Conservation (phyloP, 1,140 invertebrate genomes). For the Diorhabda carinulata region DNA sequence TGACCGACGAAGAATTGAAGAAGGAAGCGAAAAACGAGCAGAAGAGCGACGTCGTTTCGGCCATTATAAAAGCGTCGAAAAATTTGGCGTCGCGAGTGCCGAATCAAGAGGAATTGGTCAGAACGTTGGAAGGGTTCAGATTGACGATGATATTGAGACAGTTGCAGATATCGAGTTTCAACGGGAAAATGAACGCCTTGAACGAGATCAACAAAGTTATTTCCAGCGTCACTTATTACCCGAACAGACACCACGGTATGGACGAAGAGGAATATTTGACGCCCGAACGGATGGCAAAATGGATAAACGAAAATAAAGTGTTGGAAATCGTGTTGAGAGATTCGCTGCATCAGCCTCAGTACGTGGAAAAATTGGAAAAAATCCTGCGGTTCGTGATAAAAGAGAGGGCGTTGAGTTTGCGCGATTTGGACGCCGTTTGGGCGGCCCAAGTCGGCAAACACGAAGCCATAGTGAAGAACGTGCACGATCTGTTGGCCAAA, state of each 20-base stretch:
- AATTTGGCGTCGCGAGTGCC: slow-evolving; percentile 75
- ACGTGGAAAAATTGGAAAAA: slow-evolving; percentile 97
- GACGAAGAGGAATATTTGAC: slow-evolving; percentile 93
- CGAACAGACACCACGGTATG: slow-evolving; percentile 62
- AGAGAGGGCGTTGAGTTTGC: slow-evolving; percentile 84
- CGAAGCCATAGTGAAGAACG: slow-evolving; percentile 94
- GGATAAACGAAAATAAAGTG: slow-evolving; percentile 95
- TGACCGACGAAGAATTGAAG: slow-evolving; percentile 96
- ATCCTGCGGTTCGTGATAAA: slow-evolving; percentile 96
- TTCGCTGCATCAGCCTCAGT: slow-evolving; percentile 95
- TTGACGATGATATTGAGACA: slow-evolving; percentile 94
- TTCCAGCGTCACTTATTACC: slow-evolving; percentile 82
- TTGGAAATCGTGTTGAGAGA: slow-evolving; percentile 93
- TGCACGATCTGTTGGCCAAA: slow-evolving; percentile 94
- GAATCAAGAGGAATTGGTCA: slow-evolving; percentile 78
- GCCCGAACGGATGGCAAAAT: slow-evolving; percentile 91
- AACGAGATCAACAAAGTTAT: slow-evolving; percentile 99
- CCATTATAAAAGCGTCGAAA: slow-evolving; percentile 86
- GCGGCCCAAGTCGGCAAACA: slow-evolving; percentile 92
- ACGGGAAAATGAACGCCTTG: slow-evolving; percentile 98
- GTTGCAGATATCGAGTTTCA: slow-evolving; percentile 95
- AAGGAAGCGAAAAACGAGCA: slow-evolving; percentile 95
- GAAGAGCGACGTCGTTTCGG: slow-evolving; percentile 88
- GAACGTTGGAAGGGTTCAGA: slow-evolving; percentile 90
- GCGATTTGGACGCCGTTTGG: slow-evolving; percentile 94